Percentiles rank a stretch among this genome's conserved stretches.
These are phyloP conservation scores for Cherax destructor DNA, from an alignment of 1,140 invertebrate genomes.

Conservation along the genomic window DNA sequence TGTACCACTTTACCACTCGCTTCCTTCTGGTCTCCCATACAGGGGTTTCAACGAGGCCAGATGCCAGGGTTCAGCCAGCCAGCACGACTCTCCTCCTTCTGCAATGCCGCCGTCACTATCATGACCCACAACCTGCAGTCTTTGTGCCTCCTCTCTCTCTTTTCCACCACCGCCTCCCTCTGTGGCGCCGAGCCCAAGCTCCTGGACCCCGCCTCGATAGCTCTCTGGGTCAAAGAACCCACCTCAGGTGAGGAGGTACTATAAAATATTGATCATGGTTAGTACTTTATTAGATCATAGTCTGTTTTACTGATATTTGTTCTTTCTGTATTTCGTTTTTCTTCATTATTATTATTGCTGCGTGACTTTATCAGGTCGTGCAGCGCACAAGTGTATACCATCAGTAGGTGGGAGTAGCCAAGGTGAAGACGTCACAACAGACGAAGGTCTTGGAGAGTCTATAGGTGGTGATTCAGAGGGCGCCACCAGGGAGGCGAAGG, in stretches of 20 bases:
- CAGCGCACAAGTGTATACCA: too few relatives aligned
- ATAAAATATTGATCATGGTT: conserved; percentile 76
- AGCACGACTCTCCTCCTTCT: conserved; percentile 84
- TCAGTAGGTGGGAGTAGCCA: not conserved
- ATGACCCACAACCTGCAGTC: conserved; percentile 90
- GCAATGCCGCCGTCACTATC: conserved; percentile 87
- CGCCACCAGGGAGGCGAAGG: not conserved
- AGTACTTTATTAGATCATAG: conserved; percentile 85
- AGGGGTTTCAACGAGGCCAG: conserved; percentile 85
- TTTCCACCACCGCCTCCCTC: conserved; percentile 35
- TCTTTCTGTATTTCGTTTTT: not conserved
- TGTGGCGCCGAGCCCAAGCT: conserved; percentile 46
- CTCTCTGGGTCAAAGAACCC: conserved; percentile 51
- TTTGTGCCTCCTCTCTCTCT: conserved; percentile 73
- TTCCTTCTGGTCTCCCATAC: not conserved
- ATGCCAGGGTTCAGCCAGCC: conserved; percentile 83
- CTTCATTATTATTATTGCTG: conserved; percentile 59
- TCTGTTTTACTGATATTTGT: conserved; percentile 43
- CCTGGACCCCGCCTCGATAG: conserved; percentile 50
- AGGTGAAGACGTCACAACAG: conserved; percentile 14
- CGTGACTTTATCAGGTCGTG: conserved; percentile 77
- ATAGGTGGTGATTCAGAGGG: conserved; percentile 16
- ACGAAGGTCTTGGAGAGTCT: conserved; percentile 56
- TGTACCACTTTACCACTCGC: too few relatives aligned
- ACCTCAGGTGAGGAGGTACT: conserved; percentile 30